Evolutionary conservation across 2,797 vertebrate genomes (phyloP).

Genomic region (Malurus leucopterus): DNA sequence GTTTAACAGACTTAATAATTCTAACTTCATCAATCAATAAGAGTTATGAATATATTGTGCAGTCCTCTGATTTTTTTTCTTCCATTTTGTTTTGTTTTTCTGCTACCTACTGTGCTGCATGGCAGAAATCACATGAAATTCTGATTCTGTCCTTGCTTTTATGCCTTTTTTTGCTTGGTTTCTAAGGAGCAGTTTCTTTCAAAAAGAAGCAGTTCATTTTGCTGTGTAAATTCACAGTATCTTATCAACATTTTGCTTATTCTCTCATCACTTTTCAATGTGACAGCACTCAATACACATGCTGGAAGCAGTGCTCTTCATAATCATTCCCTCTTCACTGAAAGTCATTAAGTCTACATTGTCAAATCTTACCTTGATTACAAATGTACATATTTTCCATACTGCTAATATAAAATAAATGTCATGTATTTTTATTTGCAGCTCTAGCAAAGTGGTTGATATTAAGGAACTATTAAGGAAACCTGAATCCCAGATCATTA

Average conservation of each 20-base stretch:
- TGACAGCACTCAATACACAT: background rate
- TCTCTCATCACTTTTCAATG: background rate
- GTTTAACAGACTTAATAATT: background rate
- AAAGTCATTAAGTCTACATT: conserved; percentile 51
- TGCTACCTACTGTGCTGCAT: background rate
- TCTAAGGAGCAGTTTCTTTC: background rate
- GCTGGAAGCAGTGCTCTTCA: conserved; percentile 26
- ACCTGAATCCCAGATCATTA: conserved; percentile 68
- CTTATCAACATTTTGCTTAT: conserved; percentile 4
- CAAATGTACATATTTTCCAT: conserved; percentile 55
- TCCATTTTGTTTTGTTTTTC: background rate
- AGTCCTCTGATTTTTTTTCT: background rate
- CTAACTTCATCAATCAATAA: background rate
- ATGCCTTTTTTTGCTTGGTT: background rate
- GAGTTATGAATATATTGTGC: background rate
- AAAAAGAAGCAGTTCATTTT: background rate
- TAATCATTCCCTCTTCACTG: conserved; percentile 54
- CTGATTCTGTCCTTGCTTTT: background rate
- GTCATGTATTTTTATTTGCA: conserved; percentile 57
- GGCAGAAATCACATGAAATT: background rate
- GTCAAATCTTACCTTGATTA: conserved; percentile 68
- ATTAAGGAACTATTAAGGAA: conserved; percentile 72
- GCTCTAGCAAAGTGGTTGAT: conserved; percentile 62
- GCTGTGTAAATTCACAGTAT: background rate
- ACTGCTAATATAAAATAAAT: conserved; percentile 68